These are phyloP conservation scores for Drosophila borborema DNA, from an alignment of 2,888 invertebrate species.

Conservation along the genomic window DNA sequence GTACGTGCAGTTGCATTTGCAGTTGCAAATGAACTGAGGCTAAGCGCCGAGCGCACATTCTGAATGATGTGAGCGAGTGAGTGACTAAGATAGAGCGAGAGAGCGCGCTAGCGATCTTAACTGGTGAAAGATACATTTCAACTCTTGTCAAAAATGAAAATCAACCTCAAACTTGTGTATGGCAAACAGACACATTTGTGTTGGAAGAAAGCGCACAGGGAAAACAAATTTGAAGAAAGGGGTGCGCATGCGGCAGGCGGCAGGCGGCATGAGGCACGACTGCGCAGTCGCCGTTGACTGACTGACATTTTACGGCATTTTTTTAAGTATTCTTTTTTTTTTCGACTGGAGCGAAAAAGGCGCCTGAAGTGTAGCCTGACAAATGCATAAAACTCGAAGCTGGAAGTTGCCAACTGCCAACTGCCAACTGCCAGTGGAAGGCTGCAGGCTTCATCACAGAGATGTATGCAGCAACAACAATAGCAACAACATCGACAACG, in stretches of 20 bases:
- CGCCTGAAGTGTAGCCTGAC: constrained; percentile 78
- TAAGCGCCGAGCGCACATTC: constrained; percentile 45
- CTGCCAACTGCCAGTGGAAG: constrained; percentile 28
- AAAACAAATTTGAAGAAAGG: constrained; percentile 37
- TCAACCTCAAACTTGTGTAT: constrained; percentile 61
- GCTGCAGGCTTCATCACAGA: constrained; percentile 24
- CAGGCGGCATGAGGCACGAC: constrained; percentile 17
- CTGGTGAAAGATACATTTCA: constrained; percentile 81
- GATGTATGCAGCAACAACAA: constrained; percentile 61
- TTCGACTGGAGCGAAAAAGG: constrained; percentile 54
- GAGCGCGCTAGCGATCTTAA: constrained; percentile 14
- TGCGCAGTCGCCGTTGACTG: constrained; percentile 69
- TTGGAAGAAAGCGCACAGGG: constrained; percentile 73
- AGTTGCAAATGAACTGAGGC: constrained; percentile 35
- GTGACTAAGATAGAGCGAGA: not conserved
- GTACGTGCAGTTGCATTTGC: constrained; percentile 39
- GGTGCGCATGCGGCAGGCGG: constrained; percentile 24
- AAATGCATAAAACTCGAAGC: constrained; percentile 74
- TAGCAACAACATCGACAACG: constrained; percentile 24
- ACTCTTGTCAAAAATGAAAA: constrained; percentile 79
- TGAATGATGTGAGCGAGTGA: constrained; percentile 18
- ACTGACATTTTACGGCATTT: constrained; percentile 76
- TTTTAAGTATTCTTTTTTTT: constrained; percentile 15
- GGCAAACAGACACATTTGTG: constrained; percentile 76
- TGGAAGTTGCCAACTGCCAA: constrained; percentile 33